Evolutionary conservation across 1,140 invertebrate species (phyloP).

Genomic region (Bombus sylvicola): DNA sequence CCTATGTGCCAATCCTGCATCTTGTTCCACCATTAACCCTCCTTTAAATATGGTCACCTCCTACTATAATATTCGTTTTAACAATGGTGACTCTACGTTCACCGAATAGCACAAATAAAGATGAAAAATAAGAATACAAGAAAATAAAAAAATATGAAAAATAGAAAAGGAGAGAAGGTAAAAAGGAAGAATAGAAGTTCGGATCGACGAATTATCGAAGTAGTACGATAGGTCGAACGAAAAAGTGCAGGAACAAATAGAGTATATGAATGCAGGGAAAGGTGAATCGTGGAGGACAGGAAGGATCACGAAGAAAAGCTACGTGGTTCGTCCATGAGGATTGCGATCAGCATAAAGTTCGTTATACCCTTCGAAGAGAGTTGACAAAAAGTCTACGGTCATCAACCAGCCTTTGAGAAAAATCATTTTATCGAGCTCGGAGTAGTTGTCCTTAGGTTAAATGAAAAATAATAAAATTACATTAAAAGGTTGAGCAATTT

Average conservation of each 20-base stretch:
- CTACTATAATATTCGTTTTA: neutral
- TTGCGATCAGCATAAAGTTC: conserved; percentile 68
- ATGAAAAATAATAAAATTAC: conserved; percentile 81
- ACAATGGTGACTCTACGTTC: neutral
- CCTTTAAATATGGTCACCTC: neutral
- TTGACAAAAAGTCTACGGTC: conserved; percentile 62
- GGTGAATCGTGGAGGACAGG: neutral
- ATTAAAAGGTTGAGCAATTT: conserved; percentile 50
- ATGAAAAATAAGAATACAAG: neutral
- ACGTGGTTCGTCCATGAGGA: conserved; percentile 56
- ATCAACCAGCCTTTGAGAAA: conserved; percentile 67
- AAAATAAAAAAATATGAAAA: neutral
- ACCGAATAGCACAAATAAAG: too few relatives aligned
- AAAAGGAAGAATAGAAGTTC: neutral
- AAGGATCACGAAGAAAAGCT: conserved; percentile 32
- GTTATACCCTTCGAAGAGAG: conserved; percentile 74
- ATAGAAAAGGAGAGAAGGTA: neutral
- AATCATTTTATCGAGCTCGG: conserved; percentile 79
- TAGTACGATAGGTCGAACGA: neutral
- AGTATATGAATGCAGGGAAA: too few relatives aligned
- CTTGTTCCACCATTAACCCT: neutral
- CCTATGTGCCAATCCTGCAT: conserved; percentile 27
- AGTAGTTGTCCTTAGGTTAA: conserved; percentile 80
- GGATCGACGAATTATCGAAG: neutral
- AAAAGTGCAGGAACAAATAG: neutral